Evolutionary conservation across 2,888 invertebrate genomes (phyloP), one percentile per base, ranked within the genome.

Genomic region (Tachina fera): DNA sequence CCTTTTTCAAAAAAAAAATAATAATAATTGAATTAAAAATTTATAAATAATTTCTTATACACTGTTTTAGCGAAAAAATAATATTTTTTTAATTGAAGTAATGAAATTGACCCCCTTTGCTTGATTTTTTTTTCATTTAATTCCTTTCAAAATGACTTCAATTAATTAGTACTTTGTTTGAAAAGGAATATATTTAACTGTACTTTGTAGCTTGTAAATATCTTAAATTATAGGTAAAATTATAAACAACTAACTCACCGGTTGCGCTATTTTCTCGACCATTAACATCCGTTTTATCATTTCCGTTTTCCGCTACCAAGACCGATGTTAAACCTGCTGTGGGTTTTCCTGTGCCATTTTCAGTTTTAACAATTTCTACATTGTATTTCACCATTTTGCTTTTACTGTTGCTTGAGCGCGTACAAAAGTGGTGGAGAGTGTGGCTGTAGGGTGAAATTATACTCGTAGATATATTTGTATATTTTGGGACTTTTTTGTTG

Each of bases 241-340:
- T 11, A 16, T 19, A 39, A n/a, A n/a, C 14, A 74, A 80, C 9
- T 58, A 14, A 90, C 91, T 91, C 88, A 91, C 91, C 91, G 74
- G 91, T 91, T 78, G 90, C 89, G 47, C 90, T 90, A 87, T 89
- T 91, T 78, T 91, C 91, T 31, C 88, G 87, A n/a, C 89, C 88
- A 84, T 89, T 89, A 76, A 88, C 47, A 74, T 90, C 87, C 56
- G 72, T 65, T 47, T 39, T 78, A 79, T 71, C 74, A 77, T 72
- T 80, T 83, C 67, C 75, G 75, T 63, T 83, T 74, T 61, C 71
- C 67, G 56, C 65, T 53, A 79, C 77, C 72, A 56, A 56, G 49
- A 60, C 74, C 70, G 77, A 87, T 71, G 87, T 84, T 65, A 88
- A 86, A 43, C 58, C 61, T 85, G 89, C 88, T 88, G 74, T 89